Evolutionary conservation across 2,113 vertebrate species (phyloP).

Genomic region (Mesocricetus auratus): DNA sequence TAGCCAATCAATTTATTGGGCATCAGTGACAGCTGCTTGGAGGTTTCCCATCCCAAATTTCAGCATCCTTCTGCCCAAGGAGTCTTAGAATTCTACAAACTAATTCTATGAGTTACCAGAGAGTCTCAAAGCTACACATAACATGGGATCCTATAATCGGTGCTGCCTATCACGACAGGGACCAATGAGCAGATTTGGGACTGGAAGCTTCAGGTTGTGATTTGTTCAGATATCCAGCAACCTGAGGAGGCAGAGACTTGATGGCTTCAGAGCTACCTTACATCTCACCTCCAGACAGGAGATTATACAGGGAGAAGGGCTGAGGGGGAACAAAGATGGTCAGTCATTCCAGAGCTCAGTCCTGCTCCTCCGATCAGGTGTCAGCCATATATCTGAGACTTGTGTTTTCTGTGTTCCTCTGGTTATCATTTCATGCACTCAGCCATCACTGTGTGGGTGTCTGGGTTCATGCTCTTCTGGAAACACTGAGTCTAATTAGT

Average conservation of each 20-base stretch:
- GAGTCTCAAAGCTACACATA: not conserved
- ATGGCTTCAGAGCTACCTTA: not conserved
- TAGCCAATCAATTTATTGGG: not conserved
- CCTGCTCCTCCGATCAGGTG: not conserved
- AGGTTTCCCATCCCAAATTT: not conserved
- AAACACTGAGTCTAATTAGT: not conserved
- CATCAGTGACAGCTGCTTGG: not conserved
- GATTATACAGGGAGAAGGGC: not conserved
- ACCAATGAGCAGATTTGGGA: not conserved
- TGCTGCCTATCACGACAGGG: not conserved
- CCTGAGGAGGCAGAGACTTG: not conserved
- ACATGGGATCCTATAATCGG: too few relatives aligned
- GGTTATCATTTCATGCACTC: too few relatives aligned
- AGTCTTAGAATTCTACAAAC: not conserved
- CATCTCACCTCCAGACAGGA: not conserved
- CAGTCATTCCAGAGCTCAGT: not conserved
- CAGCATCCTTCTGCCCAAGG: not conserved
- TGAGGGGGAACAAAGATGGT: not conserved
- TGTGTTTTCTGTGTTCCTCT: not conserved
- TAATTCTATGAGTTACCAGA: not conserved
- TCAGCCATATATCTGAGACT: not conserved
- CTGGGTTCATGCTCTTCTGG: not conserved
- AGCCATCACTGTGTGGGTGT: not conserved
- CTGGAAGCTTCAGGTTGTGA: not conserved
- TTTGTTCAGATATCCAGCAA: not conserved